Base-by-base conservation (phyloP, 2,113 vertebrate genomes). In the Plestiodon gilberti region DNA sequence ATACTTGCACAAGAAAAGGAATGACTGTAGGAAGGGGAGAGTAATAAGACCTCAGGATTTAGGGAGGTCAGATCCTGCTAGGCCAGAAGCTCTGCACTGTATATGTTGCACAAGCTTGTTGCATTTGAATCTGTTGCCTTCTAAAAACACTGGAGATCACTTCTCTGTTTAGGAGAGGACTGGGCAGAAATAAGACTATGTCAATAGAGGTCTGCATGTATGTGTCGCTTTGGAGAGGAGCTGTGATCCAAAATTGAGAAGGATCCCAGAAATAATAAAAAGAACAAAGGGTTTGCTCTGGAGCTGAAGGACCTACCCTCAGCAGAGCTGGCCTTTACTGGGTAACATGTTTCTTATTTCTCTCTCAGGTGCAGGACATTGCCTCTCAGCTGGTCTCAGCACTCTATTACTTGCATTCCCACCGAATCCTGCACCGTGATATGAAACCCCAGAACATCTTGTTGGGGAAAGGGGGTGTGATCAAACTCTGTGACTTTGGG, bases 381-480 rank as follows among this genome's bases (percentile, higher is more conserved):
- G 98, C 98, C 76, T 98, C 98, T 88, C 99, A 99, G 33, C 96
- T 99, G 89, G 97, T 99, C n/a, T 99, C 99, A 2, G 99, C 99
- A 78, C 96, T 99, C 65, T 99, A 99, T 91, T 99, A 99, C 91
- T 95, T 99, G 88, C 99, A 99, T 91, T 99, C 98, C 73, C 98
- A 99, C 91, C 98, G 98, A 4, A 99, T 99, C 90, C 97, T 99
- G 85, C 99, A 99, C 87, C 98, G 98, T 0, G 99, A 99, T 96
- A 98, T 99, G 98, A 99, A 99, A 87, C 99, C 99, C 52, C 98
- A 99, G 95, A 99, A 99, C 89, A 99, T 99, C 85, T 96, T 99
- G 43, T 91, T 99, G 78, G 98, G 97, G 30, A 99, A 99, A 95
- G 98, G 93, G 1, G 98, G 98, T 0, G 89, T 98, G 15, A 96